Conservation (phyloP, 1,140 invertebrate species). For the Nautilus pompilius region DNA sequence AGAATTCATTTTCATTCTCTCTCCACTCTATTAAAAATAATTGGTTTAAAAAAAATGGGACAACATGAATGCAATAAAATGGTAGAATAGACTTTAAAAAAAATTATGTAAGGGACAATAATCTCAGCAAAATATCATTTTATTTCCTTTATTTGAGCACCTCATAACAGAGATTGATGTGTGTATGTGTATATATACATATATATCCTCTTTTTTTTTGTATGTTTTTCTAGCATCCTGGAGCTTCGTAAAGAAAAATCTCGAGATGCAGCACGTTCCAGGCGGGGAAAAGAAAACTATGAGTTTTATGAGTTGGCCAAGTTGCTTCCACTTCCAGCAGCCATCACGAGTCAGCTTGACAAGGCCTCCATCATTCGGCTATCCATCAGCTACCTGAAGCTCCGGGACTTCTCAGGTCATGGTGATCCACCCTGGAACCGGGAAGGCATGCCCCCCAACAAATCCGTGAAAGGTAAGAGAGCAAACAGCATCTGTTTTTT, state of each 20-base stretch:
- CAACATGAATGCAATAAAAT: too few species aligned
- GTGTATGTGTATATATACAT: too few species aligned
- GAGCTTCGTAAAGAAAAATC: slow-evolving; percentile 96
- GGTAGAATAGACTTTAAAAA: too few species aligned
- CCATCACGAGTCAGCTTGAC: slow-evolving; percentile 96
- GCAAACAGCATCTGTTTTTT: not conserved
- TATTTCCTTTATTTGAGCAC: too few species aligned
- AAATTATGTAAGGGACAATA: too few species aligned
- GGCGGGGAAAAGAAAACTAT: slow-evolving; percentile 95
- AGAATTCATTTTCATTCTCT: too few species aligned
- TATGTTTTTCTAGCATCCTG: slow-evolving; percentile 77
- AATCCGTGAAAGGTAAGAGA: slow-evolving; percentile 78
- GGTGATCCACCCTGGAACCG: slow-evolving; percentile 91
- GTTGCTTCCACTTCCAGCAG: slow-evolving; percentile 91
- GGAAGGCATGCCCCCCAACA: slow-evolving; percentile 68
- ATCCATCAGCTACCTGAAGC: slow-evolving; percentile 94
- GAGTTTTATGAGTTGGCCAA: slow-evolving; percentile 98
- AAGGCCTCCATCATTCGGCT: slow-evolving; percentile 98
- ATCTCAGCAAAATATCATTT: too few species aligned
- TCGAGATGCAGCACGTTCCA: slow-evolving; percentile 87
- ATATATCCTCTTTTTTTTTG: not conserved
- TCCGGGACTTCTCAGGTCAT: slow-evolving; percentile 90
- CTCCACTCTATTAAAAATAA: too few species aligned
- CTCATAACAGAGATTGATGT: too few species aligned
- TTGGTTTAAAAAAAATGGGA: too few species aligned